Percentiles rank a stretch among this genome's conserved stretches.
These are phyloP conservation scores for Drosophila kanapiae DNA, from an alignment of 1,140 invertebrate genomes.

Conservation along the genomic window DNA sequence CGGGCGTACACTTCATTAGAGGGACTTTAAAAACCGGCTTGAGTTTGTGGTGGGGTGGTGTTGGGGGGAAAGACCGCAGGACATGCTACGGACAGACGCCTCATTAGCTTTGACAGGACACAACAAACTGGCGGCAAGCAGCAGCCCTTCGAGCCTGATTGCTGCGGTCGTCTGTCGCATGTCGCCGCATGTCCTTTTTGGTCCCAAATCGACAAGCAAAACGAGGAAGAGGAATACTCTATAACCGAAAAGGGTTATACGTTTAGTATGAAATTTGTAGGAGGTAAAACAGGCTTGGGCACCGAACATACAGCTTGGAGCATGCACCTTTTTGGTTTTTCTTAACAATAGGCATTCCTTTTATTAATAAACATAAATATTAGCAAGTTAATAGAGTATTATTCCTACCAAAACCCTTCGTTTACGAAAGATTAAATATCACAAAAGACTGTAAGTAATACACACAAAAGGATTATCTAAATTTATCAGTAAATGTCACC, in stretches of 20 bases:
- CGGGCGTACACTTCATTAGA: slow-evolving; percentile 60
- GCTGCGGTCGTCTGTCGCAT: slow-evolving; percentile 44
- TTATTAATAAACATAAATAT: no score
- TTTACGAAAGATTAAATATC: no score
- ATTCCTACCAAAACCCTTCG: no score
- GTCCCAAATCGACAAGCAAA: not conserved
- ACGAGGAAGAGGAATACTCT: slow-evolving; percentile 10
- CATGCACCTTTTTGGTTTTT: no score
- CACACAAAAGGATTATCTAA: no score
- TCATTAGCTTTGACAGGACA: slow-evolving; percentile 53
- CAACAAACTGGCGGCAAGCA: slow-evolving; percentile 8
- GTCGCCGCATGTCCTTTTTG: slow-evolving; percentile 19
- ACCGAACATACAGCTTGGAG: not conserved
- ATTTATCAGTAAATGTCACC: not conserved
- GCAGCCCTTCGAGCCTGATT: slow-evolving; percentile 38
- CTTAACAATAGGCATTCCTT: no score
- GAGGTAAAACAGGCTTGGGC: not conserved
- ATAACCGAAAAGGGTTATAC: no score
- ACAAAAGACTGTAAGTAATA: no score
- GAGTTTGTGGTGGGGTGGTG: no score
- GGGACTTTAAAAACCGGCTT: slow-evolving; percentile 40
- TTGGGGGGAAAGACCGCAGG: slow-evolving; percentile 33
- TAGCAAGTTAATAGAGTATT: no score
- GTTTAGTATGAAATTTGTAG: no score
- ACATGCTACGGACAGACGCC: slow-evolving; percentile 35